phyloP scores from a whole-genome alignment of 35 echinoderm and acorn worm genomes.

The Acanthaster planci region DNA sequence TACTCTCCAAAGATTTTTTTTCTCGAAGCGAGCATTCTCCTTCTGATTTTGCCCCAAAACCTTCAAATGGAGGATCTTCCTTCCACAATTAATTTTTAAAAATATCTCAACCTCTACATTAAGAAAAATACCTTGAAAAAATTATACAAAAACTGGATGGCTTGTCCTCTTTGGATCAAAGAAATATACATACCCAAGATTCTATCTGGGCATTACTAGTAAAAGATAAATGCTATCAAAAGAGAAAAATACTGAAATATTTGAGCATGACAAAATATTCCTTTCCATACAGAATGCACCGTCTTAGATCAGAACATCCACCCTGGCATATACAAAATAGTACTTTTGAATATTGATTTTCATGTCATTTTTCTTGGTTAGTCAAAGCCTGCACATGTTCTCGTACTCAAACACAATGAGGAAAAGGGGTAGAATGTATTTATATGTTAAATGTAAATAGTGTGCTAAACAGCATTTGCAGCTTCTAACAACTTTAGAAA shows the following conservation, averaged over 20 bases:
- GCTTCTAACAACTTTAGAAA: too few relatives aligned
- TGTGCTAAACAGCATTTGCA: not conserved
- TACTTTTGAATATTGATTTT: not conserved
- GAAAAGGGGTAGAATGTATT: not conserved
- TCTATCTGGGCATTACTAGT: conserved; percentile 5
- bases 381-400: not conserved
- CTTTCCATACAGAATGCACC: not conserved
- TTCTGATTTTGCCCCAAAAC: not conserved
- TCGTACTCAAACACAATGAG: not conserved
- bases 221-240: conserved; percentile 16
- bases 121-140: conserved; percentile 26
- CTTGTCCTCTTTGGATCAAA: conserved; percentile 6
- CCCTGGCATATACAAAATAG: conserved; percentile 26
- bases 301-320: not conserved
- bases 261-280: not conserved
- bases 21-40: not conserved
- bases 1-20: not conserved
- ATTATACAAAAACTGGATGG: not conserved
- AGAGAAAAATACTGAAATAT: conserved; percentile 19
- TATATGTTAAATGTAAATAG: not conserved
- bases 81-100: conserved; percentile 12
- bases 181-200: conserved; percentile 16
- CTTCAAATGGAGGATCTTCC: not conserved
- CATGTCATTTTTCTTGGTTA: not conserved
- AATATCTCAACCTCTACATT: conserved; percentile 13